Evolutionary conservation across 2,888 invertebrate genomes (phyloP), one percentile per base, ranked within the genome.

Genomic region (Myopa testacea): DNA sequence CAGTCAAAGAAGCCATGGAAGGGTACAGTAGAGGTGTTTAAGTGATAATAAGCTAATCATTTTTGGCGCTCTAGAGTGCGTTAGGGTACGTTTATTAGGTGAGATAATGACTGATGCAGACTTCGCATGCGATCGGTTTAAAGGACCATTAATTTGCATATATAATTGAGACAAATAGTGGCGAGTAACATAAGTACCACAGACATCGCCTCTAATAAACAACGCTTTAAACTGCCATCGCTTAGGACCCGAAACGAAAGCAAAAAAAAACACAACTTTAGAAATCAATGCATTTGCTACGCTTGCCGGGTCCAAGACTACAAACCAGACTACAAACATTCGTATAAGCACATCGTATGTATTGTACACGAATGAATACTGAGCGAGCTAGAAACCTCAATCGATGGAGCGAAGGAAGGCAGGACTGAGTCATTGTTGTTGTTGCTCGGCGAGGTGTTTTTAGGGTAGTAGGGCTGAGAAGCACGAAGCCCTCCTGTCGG

Each of bases 221-320:
- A 12, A 26, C n/a, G 4, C 26, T 26, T 14, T 37, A 38, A 65
- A 38, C 38, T 37, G 37, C 38, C 65, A 65, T 38, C 65, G 37
- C 37, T 65, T 26, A 45, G 10, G 45, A 45, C 1, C 45, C 45
- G 45, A 45, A 45, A 45, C 45, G 45, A 45, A 45, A 65, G 8
- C 16, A 4, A 38, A 10, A 38, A 65, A 65, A 65, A 37, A 65
- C 34, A 34, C 7, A 14, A 63, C n/a, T 38, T 34, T 65, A 4
- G 7, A 70, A 70, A 55, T 55, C 55, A 70, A 37, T 55, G 69
- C 45, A 50, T 69, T 45, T n/a, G 14, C 45, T n/a, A 67, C 40
- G 67, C 67, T 38, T 67, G 14, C n/a, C 67, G 16, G 8, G 14
- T 55, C 52, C 16, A 8, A 45, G 4, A n/a, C n/a, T n/a, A n/a